A percentile compares a stretch with the other conserved stretches of the same genome.
These are phyloP conservation scores for Lepus timidus DNA, from an alignment of 2,113 vertebrate genomes.

Conservation along the genomic window DNA sequence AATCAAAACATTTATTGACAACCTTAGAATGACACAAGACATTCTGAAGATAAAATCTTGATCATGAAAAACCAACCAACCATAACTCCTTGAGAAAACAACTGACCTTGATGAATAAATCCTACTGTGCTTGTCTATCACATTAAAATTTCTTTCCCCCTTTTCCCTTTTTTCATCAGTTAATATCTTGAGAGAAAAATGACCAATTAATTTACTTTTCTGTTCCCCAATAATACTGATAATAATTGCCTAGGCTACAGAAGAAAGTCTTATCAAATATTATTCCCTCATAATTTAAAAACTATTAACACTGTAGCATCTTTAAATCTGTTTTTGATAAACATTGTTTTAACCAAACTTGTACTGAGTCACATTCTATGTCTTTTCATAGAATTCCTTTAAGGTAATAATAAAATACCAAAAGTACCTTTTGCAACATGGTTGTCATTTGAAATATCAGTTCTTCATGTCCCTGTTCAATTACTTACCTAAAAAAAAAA, in stretches of 20 bases:
- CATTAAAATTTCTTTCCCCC: background rate
- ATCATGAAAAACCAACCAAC: slow-evolving; percentile 23
- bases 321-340: background rate
- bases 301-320: background rate
- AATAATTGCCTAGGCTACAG: background rate
- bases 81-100: background rate
- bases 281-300: slow-evolving; percentile 21
- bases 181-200: background rate
- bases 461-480: slow-evolving; percentile 87
- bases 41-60: slow-evolving; percentile 6
- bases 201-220: background rate
- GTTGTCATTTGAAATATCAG: slow-evolving; percentile 88
- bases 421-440: slow-evolving; percentile 93
- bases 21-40: background rate
- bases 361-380: background rate
- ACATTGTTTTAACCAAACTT: background rate
- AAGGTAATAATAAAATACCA: slow-evolving; percentile 53
- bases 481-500: slow-evolving; percentile 90
- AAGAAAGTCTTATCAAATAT: background rate
- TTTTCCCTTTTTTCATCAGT: background rate
- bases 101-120: background rate
- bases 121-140: background rate
- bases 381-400: background rate
- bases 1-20: background rate
- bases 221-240: background rate